Evolutionary conservation across 2,888 invertebrate genomes (phyloP).

Genomic region (Eupithecia inturbata): DNA sequence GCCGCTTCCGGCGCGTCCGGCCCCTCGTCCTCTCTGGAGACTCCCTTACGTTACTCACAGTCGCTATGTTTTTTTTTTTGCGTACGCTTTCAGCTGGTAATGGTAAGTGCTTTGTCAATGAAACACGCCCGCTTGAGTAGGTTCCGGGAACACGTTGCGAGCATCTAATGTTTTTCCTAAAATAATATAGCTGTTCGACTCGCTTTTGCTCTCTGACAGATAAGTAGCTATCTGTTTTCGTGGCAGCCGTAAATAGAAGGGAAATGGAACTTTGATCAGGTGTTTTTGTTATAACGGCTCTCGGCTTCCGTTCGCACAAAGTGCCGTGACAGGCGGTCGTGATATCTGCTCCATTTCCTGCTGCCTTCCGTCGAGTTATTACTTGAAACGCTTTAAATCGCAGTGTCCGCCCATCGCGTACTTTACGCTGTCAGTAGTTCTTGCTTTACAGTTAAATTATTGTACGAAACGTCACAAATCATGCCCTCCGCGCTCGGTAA

Average conservation of each 20-base stretch:
- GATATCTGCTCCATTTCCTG: slow-evolving; percentile 17
- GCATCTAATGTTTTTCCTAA: slow-evolving; percentile 31
- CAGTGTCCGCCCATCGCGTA: slow-evolving; percentile 26
- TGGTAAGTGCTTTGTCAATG: slow-evolving; percentile 59
- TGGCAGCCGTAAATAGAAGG: slow-evolving; percentile 23
- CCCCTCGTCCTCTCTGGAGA: slow-evolving; percentile 49
- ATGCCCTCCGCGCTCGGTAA: slow-evolving; percentile 35
- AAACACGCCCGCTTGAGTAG: slow-evolving; percentile 40
- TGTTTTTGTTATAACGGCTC: slow-evolving; percentile 13
- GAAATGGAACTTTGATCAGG: slow-evolving; percentile 23
- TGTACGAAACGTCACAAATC: slow-evolving; percentile 39
- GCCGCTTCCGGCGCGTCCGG: slow-evolving; percentile 56
- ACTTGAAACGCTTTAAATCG: slow-evolving; percentile 22
- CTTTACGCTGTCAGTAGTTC: slow-evolving; percentile 16
- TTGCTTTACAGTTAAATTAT: slow-evolving; percentile 35
- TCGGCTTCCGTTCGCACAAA: not conserved
- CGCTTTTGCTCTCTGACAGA: slow-evolving; percentile 28
- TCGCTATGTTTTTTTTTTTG: slow-evolving; percentile 51
- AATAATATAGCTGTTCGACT: slow-evolving; percentile 34
- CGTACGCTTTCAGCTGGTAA: slow-evolving; percentile 58
- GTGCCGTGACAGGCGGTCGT: slow-evolving; percentile 2
- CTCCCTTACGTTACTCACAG: slow-evolving; percentile 39
- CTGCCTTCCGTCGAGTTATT: slow-evolving; percentile 11
- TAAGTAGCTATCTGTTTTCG: slow-evolving; percentile 29
- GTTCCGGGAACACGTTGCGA: slow-evolving; percentile 31